Conservation (phyloP, 2,797 vertebrate species). For the Liparis tanakae region DNA sequence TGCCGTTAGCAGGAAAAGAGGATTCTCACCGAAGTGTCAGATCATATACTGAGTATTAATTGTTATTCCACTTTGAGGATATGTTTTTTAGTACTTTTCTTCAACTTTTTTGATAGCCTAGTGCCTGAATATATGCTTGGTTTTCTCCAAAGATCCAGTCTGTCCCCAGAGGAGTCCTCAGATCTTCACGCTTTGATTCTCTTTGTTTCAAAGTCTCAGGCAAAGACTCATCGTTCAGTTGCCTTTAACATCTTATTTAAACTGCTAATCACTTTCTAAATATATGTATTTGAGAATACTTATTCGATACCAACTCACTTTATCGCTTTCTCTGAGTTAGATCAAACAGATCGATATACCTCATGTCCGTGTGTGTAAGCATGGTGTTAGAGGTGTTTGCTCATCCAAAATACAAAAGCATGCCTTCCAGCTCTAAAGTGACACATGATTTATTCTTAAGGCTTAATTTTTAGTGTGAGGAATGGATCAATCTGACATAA, state of each 20-base stretch:
- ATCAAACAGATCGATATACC: not conserved
- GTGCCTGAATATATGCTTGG: not conserved
- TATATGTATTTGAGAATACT: conserved; percentile 1
- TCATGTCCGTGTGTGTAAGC: not conserved
- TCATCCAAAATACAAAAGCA: not conserved
- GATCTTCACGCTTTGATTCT: conserved; percentile 1
- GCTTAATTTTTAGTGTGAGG: not conserved
- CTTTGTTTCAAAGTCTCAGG: not conserved
- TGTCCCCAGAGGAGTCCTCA: conserved; percentile 4
- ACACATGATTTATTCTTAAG: not conserved
- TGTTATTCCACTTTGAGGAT: not conserved
- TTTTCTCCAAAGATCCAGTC: conserved; percentile 13
- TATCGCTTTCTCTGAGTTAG: not conserved
- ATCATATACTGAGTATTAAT: not conserved
- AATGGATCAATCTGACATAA: not conserved
- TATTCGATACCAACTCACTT: not conserved
- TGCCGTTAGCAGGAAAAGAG: conserved; percentile 22
- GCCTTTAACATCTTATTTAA: not conserved
- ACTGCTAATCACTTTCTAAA: not conserved
- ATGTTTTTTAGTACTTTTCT: not conserved
- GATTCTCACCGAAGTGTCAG: conserved; percentile 10
- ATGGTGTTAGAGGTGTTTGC: not conserved
- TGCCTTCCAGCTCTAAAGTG: conserved; percentile 10
- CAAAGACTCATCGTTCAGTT: not conserved
- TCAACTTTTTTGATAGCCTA: not conserved